A percentile compares a stretch with the other conserved stretches of the same genome.
phyloP scores from a whole-genome alignment of 2,113 vertebrate genomes.

The Eudorcas thomsonii region DNA sequence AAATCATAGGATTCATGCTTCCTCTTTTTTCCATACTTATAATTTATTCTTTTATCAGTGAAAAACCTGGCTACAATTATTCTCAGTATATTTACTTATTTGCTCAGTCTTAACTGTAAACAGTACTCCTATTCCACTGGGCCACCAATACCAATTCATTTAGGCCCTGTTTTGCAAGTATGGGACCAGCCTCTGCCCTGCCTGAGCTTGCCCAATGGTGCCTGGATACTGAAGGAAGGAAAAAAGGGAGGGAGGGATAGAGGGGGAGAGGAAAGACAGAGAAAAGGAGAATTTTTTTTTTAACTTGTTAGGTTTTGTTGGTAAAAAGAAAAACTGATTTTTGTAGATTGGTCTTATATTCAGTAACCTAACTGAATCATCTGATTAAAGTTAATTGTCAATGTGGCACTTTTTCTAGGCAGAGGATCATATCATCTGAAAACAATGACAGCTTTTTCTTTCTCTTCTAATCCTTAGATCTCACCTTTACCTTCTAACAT shows the following conservation, averaged over 20 bases:
- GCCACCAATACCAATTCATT: neutral
- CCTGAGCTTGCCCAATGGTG: neutral
- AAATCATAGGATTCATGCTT: neutral
- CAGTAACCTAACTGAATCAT: neutral
- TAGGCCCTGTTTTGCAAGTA: neutral
- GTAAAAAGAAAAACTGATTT: neutral
- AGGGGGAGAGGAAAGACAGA: neutral
- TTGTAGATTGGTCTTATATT: neutral
- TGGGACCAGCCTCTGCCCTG: neutral
- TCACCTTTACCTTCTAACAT: neutral
- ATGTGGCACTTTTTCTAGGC: neutral
- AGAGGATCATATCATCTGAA: neutral
- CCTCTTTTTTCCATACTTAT: neutral
- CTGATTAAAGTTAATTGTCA: neutral
- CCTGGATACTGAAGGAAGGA: neutral
- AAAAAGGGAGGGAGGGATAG: neutral
- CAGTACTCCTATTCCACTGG: neutral
- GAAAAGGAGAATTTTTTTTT: neutral
- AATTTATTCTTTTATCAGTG: neutral
- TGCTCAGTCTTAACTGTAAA: neutral
- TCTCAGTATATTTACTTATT: neutral
- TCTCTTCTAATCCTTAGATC: neutral
- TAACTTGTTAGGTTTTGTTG: neutral
- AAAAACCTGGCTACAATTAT: neutral
- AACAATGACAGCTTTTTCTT: neutral